Conservation (phyloP, 2,113 vertebrate species). For the Arizona elegans region DNA sequence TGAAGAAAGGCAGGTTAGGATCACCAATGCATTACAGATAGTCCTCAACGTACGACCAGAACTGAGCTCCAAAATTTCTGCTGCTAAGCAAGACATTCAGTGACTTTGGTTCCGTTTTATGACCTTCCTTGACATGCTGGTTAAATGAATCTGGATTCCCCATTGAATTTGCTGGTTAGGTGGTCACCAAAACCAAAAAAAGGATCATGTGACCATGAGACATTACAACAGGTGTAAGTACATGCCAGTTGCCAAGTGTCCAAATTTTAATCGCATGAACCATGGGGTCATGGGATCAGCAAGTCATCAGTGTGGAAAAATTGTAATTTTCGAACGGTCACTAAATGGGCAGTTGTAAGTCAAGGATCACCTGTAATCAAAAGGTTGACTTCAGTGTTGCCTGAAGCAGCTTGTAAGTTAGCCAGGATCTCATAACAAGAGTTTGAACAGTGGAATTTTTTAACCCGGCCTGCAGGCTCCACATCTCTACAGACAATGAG, state of each 20-base stretch:
- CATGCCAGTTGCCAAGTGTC: not conserved
- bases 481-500: not conserved
- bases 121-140: not conserved
- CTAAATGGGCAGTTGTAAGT: not conserved
- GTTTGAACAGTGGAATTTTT: not conserved
- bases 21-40: not conserved
- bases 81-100: too few relatives aligned
- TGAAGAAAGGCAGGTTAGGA: not conserved
- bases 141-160: not conserved
- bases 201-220: not conserved
- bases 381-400: not conserved
- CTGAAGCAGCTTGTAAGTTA: not conserved
- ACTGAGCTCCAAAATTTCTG: too few relatives aligned
- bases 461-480: not conserved
- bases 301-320: not conserved
- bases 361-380: not conserved
- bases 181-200: too few relatives aligned
- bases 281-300: too few relatives aligned
- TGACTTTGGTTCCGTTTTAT: not conserved
- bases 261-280: not conserved
- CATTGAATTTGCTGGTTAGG: not conserved
- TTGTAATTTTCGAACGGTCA: not conserved
- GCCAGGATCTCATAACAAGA: not conserved
- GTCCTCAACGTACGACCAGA: too few relatives aligned
- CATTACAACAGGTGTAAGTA: not conserved